These are phyloP conservation scores for Podarcis siculus DNA, from an alignment of 2,797 vertebrate species.

Conservation along the genomic window DNA sequence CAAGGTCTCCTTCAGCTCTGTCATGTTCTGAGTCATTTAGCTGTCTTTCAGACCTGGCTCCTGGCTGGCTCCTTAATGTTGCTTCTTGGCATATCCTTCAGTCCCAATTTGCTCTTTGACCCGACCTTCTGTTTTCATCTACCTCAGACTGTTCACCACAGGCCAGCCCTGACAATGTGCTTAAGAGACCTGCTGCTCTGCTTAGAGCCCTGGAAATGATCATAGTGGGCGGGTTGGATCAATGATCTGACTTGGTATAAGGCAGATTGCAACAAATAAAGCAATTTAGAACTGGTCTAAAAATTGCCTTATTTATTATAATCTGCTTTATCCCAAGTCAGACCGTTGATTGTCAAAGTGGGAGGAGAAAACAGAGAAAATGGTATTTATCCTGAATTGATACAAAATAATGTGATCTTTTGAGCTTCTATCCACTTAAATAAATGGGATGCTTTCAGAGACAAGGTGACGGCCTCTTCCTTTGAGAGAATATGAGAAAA, in stretches of 20 bases:
- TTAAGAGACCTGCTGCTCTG: not conserved
- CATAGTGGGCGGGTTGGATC: not conserved
- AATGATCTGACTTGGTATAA: not conserved
- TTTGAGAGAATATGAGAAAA: constrained; percentile 39
- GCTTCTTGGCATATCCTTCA: not conserved
- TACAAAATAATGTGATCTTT: constrained; percentile 11
- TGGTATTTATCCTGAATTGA: not conserved
- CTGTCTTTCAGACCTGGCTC: not conserved
- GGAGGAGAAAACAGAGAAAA: not conserved
- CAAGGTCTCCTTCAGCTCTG: not conserved
- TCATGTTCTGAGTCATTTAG: not conserved
- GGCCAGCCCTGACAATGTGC: not conserved
- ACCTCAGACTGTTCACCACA: not conserved
- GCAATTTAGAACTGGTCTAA: not conserved
- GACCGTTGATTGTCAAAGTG: not conserved
- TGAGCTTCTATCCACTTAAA: constrained; percentile 22
- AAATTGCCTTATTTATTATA: no score
- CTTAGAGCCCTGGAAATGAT: not conserved
- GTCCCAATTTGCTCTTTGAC: no score
- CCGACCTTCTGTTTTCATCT: not conserved
- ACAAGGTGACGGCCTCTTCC: constrained; percentile 27
- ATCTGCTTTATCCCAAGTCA: no score
- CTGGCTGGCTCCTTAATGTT: not conserved
- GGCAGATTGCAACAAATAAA: not conserved
- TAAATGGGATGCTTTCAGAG: constrained; percentile 4